Conservation (phyloP, 1,140 invertebrate species). For the Saccostrea echinata region DNA sequence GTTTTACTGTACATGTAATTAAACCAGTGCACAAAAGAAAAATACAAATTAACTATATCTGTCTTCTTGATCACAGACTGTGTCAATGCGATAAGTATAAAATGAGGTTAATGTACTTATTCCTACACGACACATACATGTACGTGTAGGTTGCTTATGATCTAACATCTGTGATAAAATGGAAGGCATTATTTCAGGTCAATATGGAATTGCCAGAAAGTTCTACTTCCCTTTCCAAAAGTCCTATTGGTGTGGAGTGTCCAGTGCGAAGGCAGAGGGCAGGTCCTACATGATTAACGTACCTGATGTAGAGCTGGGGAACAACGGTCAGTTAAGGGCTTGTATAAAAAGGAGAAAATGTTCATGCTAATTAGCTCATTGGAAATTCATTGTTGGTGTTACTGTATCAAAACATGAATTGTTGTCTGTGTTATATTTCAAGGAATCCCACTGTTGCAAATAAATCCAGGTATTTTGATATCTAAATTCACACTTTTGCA, state of each 20-base stretch:
- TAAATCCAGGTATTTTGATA: slow-evolving; percentile 14
- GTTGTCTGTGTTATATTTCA: slow-evolving; percentile 11
- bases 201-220: slow-evolving; percentile 81
- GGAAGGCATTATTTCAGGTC: slow-evolving; percentile 65
- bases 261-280: slow-evolving; percentile 30
- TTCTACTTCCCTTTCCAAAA: slow-evolving; percentile 81
- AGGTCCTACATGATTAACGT: slow-evolving; percentile 39
- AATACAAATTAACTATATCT: too few relatives aligned
- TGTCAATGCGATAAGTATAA: too few relatives aligned
- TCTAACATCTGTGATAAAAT: too few relatives aligned
- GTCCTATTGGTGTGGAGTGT: slow-evolving; percentile 82
- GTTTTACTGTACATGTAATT: too few relatives aligned
- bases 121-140: too few relatives aligned
- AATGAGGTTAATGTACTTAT: too few relatives aligned
- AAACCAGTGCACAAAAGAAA: too few relatives aligned
- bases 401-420: too few relatives aligned
- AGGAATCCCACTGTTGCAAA: slow-evolving; percentile 33
- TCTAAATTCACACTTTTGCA: neutral
- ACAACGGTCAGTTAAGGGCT: neutral
- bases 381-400: neutral
- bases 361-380: neutral
- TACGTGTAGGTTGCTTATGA: too few relatives aligned
- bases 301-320: slow-evolving; percentile 30
- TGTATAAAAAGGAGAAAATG: neutral
- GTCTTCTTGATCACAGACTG: too few relatives aligned